Evolutionary conservation across 2,888 invertebrate genomes (phyloP).

Genomic region (Odontomyia ornata): DNA sequence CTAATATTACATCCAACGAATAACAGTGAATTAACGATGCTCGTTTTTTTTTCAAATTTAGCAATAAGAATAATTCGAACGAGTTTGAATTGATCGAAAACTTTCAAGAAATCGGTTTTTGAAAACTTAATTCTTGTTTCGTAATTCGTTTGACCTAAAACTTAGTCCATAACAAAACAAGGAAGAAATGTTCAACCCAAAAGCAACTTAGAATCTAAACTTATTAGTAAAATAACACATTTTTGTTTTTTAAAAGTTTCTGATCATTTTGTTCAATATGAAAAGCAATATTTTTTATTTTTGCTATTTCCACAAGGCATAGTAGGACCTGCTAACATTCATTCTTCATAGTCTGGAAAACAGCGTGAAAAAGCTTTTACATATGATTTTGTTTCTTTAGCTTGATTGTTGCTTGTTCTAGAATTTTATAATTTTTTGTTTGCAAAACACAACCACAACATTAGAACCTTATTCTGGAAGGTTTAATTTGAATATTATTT

Average conservation of each 20-base stretch:
- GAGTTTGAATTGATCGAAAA: not conserved
- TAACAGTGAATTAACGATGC: conserved; percentile 6
- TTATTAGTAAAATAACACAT: conserved; percentile 2
- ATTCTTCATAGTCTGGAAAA: too few species aligned
- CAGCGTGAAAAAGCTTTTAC: not conserved
- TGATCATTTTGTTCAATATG: not conserved
- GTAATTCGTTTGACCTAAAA: not conserved
- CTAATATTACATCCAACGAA: not conserved
- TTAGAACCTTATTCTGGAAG: not conserved
- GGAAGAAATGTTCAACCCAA: not conserved
- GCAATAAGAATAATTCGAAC: not conserved
- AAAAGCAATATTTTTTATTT: not conserved
- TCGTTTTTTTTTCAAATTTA: not conserved
- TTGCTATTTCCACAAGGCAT: not conserved
- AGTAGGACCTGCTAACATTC: not conserved
- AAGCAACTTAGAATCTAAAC: not conserved
- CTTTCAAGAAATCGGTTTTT: not conserved
- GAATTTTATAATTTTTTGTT: too few species aligned
- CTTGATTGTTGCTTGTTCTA: not conserved
- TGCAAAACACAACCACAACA: not conserved
- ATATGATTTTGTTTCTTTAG: not conserved
- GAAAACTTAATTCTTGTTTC: not conserved
- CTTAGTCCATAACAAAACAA: not conserved
- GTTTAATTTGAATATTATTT: not conserved
- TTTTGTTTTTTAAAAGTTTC: not conserved